phyloP scores from a whole-genome alignment of 2,888 invertebrate genomes.

The Deroplatys truncata region DNA sequence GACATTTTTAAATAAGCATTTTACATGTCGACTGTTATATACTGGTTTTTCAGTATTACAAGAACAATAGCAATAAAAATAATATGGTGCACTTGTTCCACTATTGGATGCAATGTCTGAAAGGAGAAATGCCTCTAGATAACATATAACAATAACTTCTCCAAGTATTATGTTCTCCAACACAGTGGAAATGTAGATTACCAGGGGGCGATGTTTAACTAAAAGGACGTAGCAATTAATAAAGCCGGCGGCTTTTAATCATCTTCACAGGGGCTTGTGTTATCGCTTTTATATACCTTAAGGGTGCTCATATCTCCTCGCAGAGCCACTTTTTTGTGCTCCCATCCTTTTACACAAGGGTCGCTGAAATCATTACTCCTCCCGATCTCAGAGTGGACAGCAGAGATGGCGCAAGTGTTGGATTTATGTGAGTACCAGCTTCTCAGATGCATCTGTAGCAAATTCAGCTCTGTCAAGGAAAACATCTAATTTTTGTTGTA shows the following conservation, averaged over 20 bases:
- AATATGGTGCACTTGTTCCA: not conserved
- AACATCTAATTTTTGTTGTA: too few species aligned
- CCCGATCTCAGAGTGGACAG: not conserved
- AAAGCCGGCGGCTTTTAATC: slow-evolving; percentile 1
- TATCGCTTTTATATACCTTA: not conserved
- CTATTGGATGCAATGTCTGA: not conserved
- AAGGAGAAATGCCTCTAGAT: slow-evolving; percentile 3
- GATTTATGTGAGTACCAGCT: not conserved
- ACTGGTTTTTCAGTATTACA: too few species aligned
- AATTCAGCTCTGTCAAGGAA: not conserved
- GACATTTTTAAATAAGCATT: too few species aligned
- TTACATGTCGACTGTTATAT: too few species aligned
- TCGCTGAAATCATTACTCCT: not conserved
- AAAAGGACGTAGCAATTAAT: slow-evolving; percentile 14
- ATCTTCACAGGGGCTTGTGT: not conserved
- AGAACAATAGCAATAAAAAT: too few species aligned
- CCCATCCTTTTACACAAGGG: not conserved
- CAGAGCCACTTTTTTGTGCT: not conserved
- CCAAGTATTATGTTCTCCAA: slow-evolving; percentile 17
- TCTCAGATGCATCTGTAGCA: not conserved
- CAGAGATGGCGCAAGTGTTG: not conserved
- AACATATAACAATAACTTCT: slow-evolving; percentile 15
- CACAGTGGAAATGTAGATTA: slow-evolving; percentile 19
- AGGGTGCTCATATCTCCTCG: not conserved
- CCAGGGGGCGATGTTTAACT: not conserved